Percentiles rank a stretch among this genome's conserved stretches.
Conservation (phyloP, 1,140 invertebrate species). For the Colletes latitarsis region DNA sequence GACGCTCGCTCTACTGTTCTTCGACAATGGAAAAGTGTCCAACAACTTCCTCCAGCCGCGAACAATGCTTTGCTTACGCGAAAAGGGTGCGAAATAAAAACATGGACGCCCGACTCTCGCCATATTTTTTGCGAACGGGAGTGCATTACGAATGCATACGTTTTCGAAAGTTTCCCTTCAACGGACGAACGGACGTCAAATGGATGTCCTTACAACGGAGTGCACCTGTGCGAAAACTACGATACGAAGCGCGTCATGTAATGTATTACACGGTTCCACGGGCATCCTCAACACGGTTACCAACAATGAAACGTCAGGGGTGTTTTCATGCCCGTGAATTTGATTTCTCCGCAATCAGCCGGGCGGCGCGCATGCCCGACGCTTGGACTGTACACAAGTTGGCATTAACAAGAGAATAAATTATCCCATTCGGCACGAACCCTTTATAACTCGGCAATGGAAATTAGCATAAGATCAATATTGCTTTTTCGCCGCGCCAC, state of each 20-base stretch:
- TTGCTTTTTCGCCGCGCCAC: constrained; percentile 69
- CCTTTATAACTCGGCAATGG: constrained; percentile 69
- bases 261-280: neutral
- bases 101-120: neutral
- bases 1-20: constrained; percentile 22
- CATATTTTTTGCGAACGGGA: neutral
- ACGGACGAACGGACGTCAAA: constrained; percentile 32
- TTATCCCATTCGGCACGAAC: constrained; percentile 72
- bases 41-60: constrained; percentile 33
- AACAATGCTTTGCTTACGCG: neutral
- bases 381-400: constrained; percentile 54
- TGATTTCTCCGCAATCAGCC: constrained; percentile 50
- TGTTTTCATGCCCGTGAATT: constrained; percentile 47
- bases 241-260: neutral
- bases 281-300: neutral
- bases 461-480: constrained; percentile 75
- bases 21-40: constrained; percentile 12
- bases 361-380: constrained; percentile 39
- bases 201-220: constrained; percentile 32
- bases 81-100: neutral
- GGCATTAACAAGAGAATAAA: constrained; percentile 73
- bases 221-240: constrained; percentile 31
- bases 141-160: constrained; percentile 45
- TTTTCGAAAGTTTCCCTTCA: constrained; percentile 36
- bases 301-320: constrained; percentile 41